Evolutionary conservation across 2,888 invertebrate genomes (phyloP).

Genomic region (Cephus nigrinus): DNA sequence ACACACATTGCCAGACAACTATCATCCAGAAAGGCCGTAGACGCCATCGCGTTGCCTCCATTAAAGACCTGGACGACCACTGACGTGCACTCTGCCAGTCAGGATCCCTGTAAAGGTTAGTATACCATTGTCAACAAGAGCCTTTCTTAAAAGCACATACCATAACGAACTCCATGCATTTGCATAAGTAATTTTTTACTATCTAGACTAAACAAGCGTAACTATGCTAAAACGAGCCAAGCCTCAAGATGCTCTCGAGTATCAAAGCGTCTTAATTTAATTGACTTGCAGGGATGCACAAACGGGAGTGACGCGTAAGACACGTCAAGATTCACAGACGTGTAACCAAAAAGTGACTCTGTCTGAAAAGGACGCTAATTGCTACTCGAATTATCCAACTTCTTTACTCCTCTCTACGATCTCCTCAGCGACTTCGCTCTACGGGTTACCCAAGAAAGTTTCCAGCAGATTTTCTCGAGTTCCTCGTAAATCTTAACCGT

Average conservation of each 20-base stretch:
- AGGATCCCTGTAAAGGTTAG: neutral
- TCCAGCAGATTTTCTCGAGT: neutral
- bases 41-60: neutral
- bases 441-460: neutral
- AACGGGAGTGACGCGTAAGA: neutral
- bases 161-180: neutral
- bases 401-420: neutral
- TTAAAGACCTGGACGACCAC: neutral
- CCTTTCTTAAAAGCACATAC: neutral
- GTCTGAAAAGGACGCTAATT: neutral
- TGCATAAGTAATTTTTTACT: neutral
- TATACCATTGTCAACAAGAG: neutral
- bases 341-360: neutral
- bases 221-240: too few relatives aligned
- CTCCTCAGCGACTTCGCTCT: neutral
- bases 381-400: neutral
- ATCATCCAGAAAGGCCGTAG: neutral
- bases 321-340: neutral
- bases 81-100: too few relatives aligned
- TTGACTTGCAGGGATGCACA: neutral
- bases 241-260: too few relatives aligned
- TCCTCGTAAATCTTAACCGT: neutral
- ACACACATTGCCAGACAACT: constrained; percentile 6
- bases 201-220: too few relatives aligned
- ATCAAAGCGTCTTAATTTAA: neutral